These are phyloP conservation scores for Rhinatrema bivittatum DNA, from an alignment of 2,797 vertebrate genomes.

Conservation along the genomic window DNA sequence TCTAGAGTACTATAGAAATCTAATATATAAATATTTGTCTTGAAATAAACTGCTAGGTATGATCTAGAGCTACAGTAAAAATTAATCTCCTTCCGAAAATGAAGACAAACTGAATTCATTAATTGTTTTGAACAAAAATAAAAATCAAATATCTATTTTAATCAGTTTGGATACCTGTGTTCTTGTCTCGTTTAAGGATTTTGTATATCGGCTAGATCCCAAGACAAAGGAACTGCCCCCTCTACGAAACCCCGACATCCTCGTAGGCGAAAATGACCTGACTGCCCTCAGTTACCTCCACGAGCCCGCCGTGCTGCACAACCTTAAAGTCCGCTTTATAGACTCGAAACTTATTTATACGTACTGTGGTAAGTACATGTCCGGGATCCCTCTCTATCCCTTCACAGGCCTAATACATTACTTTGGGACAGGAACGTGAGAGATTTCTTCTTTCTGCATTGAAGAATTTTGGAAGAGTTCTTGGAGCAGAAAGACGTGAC, in stretches of 20 bases:
- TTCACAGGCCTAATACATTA: background rate
- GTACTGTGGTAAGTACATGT: slow-evolving; percentile 80
- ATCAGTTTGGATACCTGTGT: too few relatives aligned
- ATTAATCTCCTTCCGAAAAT: too few relatives aligned
- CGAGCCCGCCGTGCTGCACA: slow-evolving; percentile 92
- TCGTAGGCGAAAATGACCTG: slow-evolving; percentile 97
- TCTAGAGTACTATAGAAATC: too few relatives aligned
- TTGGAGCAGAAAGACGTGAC: too few relatives aligned
- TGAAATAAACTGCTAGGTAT: too few relatives aligned
- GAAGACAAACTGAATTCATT: too few relatives aligned
- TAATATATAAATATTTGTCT: too few relatives aligned
- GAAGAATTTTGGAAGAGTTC: background rate
- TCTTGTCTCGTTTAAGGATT: slow-evolving; percentile 51
- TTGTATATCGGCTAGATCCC: slow-evolving; percentile 79
- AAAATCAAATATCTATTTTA: too few relatives aligned
- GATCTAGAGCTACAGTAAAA: too few relatives aligned
- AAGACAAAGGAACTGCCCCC: slow-evolving; percentile 88
- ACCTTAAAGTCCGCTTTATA: slow-evolving; percentile 93
- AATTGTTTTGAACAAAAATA: too few relatives aligned
- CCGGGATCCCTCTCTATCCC: background rate
- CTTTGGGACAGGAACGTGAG: background rate
- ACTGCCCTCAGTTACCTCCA: slow-evolving; percentile 97
- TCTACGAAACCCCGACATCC: slow-evolving; percentile 91
- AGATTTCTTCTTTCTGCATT: background rate
- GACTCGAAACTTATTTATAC: slow-evolving; percentile 98